Percentiles rank a stretch among this genome's conserved stretches.
These are phyloP conservation scores for Tenebrosternarchus preto DNA, from an alignment of 2,113 vertebrate genomes.

Conservation along the genomic window DNA sequence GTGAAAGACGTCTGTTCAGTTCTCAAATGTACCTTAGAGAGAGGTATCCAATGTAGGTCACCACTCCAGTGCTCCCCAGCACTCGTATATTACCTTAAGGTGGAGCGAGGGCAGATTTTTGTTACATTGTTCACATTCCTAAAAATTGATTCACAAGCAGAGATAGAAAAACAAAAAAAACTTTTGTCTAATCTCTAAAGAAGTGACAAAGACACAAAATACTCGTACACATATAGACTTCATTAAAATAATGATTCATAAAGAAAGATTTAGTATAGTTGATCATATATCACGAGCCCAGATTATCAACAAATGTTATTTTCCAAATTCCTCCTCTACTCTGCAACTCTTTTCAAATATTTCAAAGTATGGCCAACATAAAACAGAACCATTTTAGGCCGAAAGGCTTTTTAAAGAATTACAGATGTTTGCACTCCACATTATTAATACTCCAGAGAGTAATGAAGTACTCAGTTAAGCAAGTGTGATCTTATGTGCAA, in stretches of 20 bases:
- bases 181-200: too few relatives aligned
- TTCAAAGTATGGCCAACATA: slow-evolving; percentile 60
- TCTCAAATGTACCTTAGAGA: not conserved
- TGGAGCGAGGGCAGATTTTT: slow-evolving; percentile 40
- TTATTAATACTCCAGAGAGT: not conserved
- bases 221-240: too few relatives aligned
- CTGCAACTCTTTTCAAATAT: slow-evolving; percentile 46
- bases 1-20: too few relatives aligned
- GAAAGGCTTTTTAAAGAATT: slow-evolving; percentile 44
- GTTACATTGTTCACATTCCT: slow-evolving; percentile 29
- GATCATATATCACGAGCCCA: slow-evolving; percentile 26
- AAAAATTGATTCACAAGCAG: too few relatives aligned
- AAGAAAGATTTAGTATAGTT: too few relatives aligned
- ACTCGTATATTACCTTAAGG: slow-evolving; percentile 46
- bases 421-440: slow-evolving; percentile 30
- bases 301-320: slow-evolving; percentile 58
- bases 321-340: slow-evolving; percentile 19
- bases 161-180: too few relatives aligned
- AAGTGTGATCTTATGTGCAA: slow-evolving; percentile 36
- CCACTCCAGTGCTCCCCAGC: slow-evolving; percentile 50
- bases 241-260: too few relatives aligned
- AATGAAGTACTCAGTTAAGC: slow-evolving; percentile 33
- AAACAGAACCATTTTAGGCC: slow-evolving; percentile 57
- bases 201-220: too few relatives aligned
- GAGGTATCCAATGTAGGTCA: slow-evolving; percentile 59